Conservation (phyloP, 2,888 invertebrate species). For the Tenodera sinensis region DNA sequence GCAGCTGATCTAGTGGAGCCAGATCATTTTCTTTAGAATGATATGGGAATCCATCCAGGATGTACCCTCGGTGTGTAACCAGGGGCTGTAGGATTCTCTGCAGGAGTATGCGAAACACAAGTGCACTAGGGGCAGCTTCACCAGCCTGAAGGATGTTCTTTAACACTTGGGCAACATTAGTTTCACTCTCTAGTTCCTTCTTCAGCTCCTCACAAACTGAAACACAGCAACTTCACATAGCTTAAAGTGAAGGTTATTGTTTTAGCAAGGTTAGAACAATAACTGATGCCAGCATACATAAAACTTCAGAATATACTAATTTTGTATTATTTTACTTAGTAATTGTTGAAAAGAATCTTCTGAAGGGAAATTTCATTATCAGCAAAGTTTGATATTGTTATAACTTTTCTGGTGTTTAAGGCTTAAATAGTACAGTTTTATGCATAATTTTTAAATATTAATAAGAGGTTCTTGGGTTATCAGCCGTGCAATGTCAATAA, state of each 20-base stretch:
- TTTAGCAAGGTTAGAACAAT: no score
- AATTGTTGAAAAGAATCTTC: no score
- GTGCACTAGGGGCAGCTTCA: neutral
- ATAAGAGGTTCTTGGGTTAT: no score
- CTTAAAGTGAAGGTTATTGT: neutral
- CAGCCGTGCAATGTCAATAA: no score
- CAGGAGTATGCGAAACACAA: neutral
- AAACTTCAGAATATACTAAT: no score
- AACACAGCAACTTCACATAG: neutral
- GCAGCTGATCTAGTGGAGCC: neutral
- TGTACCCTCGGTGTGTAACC: neutral
- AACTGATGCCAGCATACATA: no score
- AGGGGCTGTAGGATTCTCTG: neutral
- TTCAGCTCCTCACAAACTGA: neutral
- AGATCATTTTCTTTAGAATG: neutral
- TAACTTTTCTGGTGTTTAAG: no score
- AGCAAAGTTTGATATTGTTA: no score
- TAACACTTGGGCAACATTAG: neutral
- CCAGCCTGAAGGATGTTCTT: neutral
- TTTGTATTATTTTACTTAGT: no score
- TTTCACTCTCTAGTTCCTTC: neutral
- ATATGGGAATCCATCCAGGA: neutral
- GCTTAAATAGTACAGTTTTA: no score
- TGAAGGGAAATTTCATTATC: no score
- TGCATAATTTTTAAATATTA: no score